These are phyloP conservation scores for Cacatua alba DNA, from an alignment of 2,113 vertebrate species.

Conservation along the genomic window DNA sequence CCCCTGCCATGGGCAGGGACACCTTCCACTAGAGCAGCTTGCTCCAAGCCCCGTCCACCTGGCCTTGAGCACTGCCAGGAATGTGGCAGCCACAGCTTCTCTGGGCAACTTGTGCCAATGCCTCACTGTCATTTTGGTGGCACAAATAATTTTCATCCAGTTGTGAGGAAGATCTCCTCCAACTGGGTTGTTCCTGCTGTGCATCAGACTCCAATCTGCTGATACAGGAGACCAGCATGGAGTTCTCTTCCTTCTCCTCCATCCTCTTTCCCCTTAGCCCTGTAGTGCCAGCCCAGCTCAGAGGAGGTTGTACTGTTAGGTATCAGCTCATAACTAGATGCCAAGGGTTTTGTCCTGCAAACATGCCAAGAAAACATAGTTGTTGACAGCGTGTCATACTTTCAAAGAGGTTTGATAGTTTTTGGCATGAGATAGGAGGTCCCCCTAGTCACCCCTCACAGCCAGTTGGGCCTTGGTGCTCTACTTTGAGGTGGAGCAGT, in stretches of 20 bases:
- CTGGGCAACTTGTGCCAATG: background rate
- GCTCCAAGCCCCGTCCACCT: background rate
- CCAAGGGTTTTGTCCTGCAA: background rate
- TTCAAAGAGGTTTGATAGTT: background rate
- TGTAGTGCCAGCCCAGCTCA: background rate
- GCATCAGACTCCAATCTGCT: background rate
- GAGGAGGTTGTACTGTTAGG: background rate
- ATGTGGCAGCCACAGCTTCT: background rate
- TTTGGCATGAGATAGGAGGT: background rate
- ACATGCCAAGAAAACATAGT: background rate
- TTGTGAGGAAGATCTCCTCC: background rate
- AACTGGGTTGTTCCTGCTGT: background rate
- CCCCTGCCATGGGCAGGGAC: background rate
- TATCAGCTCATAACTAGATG: background rate
- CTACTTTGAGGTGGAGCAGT: background rate
- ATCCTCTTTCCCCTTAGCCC: background rate
- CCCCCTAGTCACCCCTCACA: background rate
- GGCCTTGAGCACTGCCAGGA: background rate
- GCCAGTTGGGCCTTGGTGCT: background rate
- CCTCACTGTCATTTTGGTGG: background rate
- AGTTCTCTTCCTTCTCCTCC: background rate
- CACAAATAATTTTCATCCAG: background rate
- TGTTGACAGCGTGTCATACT: background rate
- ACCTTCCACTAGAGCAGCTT: background rate
- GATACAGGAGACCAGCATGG: background rate